Base-by-base conservation (phyloP, 2,113 vertebrate species). In the Myrmecophaga tridactyla region DNA sequence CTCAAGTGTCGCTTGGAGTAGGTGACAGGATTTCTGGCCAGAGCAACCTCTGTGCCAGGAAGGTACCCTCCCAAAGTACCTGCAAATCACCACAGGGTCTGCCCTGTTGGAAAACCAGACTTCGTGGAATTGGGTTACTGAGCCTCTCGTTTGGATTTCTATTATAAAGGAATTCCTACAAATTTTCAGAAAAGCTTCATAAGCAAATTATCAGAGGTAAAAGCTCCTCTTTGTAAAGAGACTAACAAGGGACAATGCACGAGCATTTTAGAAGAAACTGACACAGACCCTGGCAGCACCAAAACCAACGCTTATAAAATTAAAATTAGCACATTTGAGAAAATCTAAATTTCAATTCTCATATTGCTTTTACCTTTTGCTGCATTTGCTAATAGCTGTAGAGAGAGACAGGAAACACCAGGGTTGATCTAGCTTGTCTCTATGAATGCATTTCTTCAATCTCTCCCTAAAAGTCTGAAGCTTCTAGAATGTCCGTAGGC, bases 171-270 rank as follows among this genome's bases (percentile, higher is more conserved):
- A 90, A 75, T 29, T 36, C 36, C 88, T 2, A 41, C 7, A 39
- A 34, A 62, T 84, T 86, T 90, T 92, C 58, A 84, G 41, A 90
- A 62, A 80, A 62, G 21, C 84, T 77, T 94, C 86, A 93, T 77
- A 92, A 89, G 62, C n/a, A 65, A 80, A 67, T 72, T 65, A 46
- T 86, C 63, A 77, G 76, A 77, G 51, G 12, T 73, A 60, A 85
- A 63, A 51, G 51, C 3, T 56, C n/a, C 7, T 51, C 48, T 76
- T 80, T 36, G n/a, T 69, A 62, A 34, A 89, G 53, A 96, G 17
- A 56, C 0, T 15, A 72, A 51, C 0, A 3, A 91, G 58, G n/a
- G 23, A 58, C 56, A 67, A 5, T 39, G 29, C 12, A 29, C 53
- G 39, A 46, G 29, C n/a, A 36, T 65, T 36, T 81, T 36, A 84